These are phyloP conservation scores for Aspidapion aeneum DNA, from an alignment of 2,888 invertebrate species.

Conservation along the genomic window DNA sequence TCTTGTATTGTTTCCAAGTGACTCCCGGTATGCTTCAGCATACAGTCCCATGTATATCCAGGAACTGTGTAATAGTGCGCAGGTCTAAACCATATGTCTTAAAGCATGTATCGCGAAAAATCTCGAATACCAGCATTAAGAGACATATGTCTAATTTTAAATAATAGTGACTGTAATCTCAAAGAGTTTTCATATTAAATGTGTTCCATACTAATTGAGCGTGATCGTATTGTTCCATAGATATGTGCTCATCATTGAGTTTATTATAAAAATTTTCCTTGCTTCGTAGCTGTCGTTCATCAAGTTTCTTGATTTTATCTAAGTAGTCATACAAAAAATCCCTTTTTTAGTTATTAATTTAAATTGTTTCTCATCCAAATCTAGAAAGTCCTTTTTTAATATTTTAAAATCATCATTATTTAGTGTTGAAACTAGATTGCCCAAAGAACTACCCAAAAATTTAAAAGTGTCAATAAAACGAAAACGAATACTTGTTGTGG, in stretches of 20 bases:
- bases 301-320: slow-evolving; percentile 16
- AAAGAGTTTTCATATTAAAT: slow-evolving; percentile 35
- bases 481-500: slow-evolving; percentile 12
- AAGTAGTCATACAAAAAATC: slow-evolving; percentile 38
- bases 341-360: slow-evolving; percentile 27
- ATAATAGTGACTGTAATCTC: slow-evolving; percentile 42
- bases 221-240: slow-evolving; percentile 3
- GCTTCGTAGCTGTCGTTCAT: slow-evolving; percentile 29
- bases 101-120: slow-evolving; percentile 35
- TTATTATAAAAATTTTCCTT: slow-evolving; percentile 30
- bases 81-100: slow-evolving; percentile 37
- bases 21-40: slow-evolving; percentile 31
- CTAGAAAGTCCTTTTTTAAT: slow-evolving; percentile 7
- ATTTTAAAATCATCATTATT: slow-evolving; percentile 19
- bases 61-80: slow-evolving; percentile 34
- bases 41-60: slow-evolving; percentile 33
- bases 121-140: slow-evolving; percentile 41
- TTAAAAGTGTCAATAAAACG: slow-evolving; percentile 30
- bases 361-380: slow-evolving; percentile 9
- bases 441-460: slow-evolving; percentile 29
- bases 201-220: slow-evolving; percentile 7
- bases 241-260: no score
- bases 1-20: slow-evolving; percentile 33
- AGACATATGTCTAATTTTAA: slow-evolving; percentile 41
- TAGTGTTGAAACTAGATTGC: slow-evolving; percentile 27